Percentiles rank a stretch among this genome's conserved stretches.
Evolutionary conservation across 2,113 vertebrate genomes (phyloP).

Genomic region (Lynx canadensis): DNA sequence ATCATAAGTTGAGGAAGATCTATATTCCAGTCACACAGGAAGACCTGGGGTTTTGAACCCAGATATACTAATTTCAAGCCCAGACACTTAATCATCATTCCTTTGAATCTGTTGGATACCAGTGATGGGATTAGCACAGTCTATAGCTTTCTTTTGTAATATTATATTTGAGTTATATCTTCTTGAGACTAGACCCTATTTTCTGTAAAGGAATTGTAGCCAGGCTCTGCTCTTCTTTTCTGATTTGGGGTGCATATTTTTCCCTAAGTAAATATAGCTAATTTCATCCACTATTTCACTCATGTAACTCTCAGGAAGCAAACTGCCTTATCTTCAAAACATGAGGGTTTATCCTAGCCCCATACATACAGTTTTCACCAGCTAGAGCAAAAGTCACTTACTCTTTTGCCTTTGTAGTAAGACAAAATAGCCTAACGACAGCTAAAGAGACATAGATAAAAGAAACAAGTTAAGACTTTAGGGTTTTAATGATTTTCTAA

Average conservation of each 20-base stretch:
- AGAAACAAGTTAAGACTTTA: not conserved
- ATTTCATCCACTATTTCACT: not conserved
- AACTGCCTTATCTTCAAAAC: not conserved
- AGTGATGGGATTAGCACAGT: not conserved
- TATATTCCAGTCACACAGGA: not conserved
- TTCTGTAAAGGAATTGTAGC: not conserved
- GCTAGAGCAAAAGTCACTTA: not conserved
- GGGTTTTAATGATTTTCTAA: not conserved
- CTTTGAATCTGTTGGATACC: not conserved
- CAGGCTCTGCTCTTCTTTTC: not conserved
- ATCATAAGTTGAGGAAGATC: not conserved
- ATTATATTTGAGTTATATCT: slow-evolving; percentile 13
- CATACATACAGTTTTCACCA: not conserved
- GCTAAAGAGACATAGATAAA: not conserved
- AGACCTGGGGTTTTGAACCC: not conserved
- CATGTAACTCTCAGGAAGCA: not conserved
- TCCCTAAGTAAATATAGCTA: not conserved
- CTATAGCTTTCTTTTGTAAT: not conserved
- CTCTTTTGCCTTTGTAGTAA: not conserved
- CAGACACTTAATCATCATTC: not conserved
- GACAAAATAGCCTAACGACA: not conserved
- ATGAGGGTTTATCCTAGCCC: not conserved
- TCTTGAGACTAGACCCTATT: not conserved
- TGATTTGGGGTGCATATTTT: slow-evolving; percentile 38
- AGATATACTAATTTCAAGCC: not conserved